Evolutionary conservation across 2,888 invertebrate species (phyloP).

Genomic region (Hypsopygia costalis): DNA sequence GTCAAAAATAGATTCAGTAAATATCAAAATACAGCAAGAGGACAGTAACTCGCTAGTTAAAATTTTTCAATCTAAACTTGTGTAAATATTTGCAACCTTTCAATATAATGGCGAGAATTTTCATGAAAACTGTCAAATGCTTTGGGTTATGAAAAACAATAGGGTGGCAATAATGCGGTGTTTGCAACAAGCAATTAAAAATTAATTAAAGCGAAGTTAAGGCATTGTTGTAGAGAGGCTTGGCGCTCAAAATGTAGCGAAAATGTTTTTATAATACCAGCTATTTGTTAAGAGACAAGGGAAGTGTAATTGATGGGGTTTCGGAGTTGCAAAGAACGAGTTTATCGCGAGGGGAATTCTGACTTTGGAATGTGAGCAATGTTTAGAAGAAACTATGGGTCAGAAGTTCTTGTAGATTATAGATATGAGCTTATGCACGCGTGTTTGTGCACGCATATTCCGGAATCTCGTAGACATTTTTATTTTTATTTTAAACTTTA

Average conservation of each 20-base stretch:
- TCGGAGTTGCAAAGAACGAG: conserved; percentile 1
- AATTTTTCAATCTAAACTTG: too few relatives aligned
- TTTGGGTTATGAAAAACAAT: not conserved
- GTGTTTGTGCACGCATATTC: too few relatives aligned
- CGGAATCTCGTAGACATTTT: too few relatives aligned
- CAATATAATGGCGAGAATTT: too few relatives aligned
- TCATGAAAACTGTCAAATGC: not conserved
- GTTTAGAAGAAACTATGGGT: too few relatives aligned
- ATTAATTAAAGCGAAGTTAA: conserved; percentile 31
- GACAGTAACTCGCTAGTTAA: too few relatives aligned
- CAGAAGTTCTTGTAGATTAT: too few relatives aligned
- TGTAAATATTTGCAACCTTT: too few relatives aligned
- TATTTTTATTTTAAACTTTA: too few relatives aligned
- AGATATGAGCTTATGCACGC: too few relatives aligned
- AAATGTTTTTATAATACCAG: conserved; percentile 23
- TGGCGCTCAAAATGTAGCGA: conserved; percentile 2
- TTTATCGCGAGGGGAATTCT: not conserved
- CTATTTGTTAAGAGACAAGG: conserved; percentile 26
- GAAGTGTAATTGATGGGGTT: conserved; percentile 17
- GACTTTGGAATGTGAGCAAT: not conserved
- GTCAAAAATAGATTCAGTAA: too few relatives aligned
- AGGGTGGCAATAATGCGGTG: not conserved
- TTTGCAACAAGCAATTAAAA: conserved; percentile 36
- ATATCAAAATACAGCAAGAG: too few relatives aligned
- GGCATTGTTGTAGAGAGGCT: not conserved